These are phyloP conservation scores for Tetramorium bicarinatum DNA, from an alignment of 2,888 invertebrate genomes.

Conservation along the genomic window DNA sequence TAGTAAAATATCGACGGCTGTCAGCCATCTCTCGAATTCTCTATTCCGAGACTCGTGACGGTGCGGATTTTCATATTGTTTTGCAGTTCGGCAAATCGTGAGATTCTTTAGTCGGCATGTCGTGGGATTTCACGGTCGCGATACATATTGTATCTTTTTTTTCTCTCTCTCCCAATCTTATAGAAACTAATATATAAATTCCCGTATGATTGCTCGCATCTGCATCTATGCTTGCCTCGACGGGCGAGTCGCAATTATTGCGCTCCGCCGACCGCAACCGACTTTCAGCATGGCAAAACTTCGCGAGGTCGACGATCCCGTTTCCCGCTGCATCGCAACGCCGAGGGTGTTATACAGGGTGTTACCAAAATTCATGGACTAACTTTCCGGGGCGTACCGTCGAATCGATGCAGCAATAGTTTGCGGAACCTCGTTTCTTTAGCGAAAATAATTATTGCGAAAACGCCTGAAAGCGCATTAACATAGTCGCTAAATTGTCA, in stretches of 20 bases:
- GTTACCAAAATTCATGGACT: conserved; percentile 20
- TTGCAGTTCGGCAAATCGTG: conserved; percentile 72
- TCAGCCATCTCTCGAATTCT: conserved; percentile 46
- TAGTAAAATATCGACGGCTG: background rate
- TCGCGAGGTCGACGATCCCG: conserved; percentile 35
- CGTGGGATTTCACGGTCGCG: conserved; percentile 55
- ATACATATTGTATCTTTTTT: conserved; percentile 39
- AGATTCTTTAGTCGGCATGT: conserved; percentile 68
- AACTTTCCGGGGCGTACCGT: background rate
- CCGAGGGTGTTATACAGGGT: conserved; percentile 15
- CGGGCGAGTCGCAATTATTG: conserved; percentile 47
- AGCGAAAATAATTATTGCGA: background rate
- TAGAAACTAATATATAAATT: conserved; percentile 68
- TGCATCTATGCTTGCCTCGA: conserved; percentile 47
- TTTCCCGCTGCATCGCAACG: conserved; percentile 4
- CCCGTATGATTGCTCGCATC: conserved; percentile 47
- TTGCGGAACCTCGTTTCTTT: background rate
- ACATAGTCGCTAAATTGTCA: background rate
- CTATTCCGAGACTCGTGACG: conserved; percentile 27
- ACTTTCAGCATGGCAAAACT: conserved; percentile 42
- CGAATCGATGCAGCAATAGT: background rate
- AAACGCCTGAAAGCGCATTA: background rate
- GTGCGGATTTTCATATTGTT: conserved; percentile 64
- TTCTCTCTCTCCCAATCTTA: conserved; percentile 21
- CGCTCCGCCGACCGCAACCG: conserved; percentile 40